Evolutionary conservation across 2,113 vertebrate genomes (phyloP).

Genomic region (Clarias batrachus): DNA sequence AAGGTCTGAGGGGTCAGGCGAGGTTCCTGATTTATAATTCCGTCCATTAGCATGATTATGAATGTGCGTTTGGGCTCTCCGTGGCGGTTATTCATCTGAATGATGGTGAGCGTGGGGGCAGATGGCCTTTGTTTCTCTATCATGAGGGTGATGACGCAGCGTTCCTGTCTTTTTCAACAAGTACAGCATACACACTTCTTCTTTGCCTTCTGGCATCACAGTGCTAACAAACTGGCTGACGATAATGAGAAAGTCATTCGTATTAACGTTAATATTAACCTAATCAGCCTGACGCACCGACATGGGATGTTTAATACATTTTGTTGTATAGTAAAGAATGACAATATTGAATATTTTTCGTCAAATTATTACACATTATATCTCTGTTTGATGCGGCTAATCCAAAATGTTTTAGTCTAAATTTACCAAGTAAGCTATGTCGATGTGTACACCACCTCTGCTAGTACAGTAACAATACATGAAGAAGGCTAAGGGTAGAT

Average conservation of each 20-base stretch:
- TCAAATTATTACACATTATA: neutral
- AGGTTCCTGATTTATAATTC: conserved; percentile 40
- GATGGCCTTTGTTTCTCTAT: conserved; percentile 28
- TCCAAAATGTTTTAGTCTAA: neutral
- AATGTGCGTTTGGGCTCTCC: conserved; percentile 7
- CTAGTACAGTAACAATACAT: no score
- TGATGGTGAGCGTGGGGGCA: neutral
- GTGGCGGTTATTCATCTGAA: conserved; percentile 21
- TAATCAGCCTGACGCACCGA: neutral
- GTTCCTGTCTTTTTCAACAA: conserved; percentile 19
- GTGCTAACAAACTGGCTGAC: neutral
- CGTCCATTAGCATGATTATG: conserved; percentile 41
- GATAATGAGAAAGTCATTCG: neutral
- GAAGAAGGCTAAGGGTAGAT: neutral
- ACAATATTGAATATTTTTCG: no score
- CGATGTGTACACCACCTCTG: neutral
- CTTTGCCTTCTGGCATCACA: neutral
- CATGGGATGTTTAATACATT: neutral
- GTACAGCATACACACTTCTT: conserved; percentile 7
- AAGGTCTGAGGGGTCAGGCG: conserved; percentile 19
- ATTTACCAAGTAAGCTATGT: neutral
- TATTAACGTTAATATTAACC: neutral
- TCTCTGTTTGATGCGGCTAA: neutral
- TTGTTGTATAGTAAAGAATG: neutral
- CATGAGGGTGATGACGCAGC: neutral